A percentile compares a stretch with the other conserved stretches of the same genome.
phyloP scores from a whole-genome alignment of 2,113 vertebrate genomes.

The Ammospiza nelsoni region DNA sequence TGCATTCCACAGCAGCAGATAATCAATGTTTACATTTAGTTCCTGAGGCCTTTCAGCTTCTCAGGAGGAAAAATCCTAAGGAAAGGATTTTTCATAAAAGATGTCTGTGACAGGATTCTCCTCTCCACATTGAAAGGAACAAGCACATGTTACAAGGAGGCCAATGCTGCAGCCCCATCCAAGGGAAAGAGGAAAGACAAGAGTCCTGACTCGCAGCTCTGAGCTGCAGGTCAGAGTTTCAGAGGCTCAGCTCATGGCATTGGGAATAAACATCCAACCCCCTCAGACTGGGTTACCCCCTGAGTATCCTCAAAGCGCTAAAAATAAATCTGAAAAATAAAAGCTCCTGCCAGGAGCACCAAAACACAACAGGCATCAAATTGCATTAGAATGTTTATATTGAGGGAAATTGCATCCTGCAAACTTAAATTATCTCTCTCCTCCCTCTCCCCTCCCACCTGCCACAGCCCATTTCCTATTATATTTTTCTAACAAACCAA shows the following conservation, averaged over 20 bases:
- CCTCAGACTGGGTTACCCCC: background rate
- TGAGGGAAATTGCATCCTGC: conserved; percentile 93
- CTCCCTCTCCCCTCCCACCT: conserved; percentile 76
- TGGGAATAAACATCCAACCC: background rate
- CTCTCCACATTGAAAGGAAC: background rate
- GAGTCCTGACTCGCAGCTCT: background rate
- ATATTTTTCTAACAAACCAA: conserved; percentile 88
- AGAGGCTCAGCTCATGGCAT: background rate
- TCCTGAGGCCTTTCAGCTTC: no score
- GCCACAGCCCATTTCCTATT: conserved; percentile 83
- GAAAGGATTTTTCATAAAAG: no score
- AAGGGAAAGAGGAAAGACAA: background rate
- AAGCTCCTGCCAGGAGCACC: conserved; percentile 69
- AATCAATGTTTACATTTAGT: no score
- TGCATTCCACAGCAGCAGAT: no score
- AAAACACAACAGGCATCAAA: conserved; percentile 87
- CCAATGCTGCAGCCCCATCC: rapidly evolving
- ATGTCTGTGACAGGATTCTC: background rate
- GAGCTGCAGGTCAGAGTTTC: background rate
- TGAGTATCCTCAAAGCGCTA: conserved; percentile 2
- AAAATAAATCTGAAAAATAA: conserved; percentile 84
- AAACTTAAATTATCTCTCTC: conserved; percentile 88
- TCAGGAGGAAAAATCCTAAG: no score
- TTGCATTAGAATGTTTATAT: conserved; percentile 93
- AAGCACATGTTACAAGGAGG: background rate